These are phyloP conservation scores for Leptinotarsa juncta DNA, from an alignment of 2,888 invertebrate genomes.

Conservation along the genomic window DNA sequence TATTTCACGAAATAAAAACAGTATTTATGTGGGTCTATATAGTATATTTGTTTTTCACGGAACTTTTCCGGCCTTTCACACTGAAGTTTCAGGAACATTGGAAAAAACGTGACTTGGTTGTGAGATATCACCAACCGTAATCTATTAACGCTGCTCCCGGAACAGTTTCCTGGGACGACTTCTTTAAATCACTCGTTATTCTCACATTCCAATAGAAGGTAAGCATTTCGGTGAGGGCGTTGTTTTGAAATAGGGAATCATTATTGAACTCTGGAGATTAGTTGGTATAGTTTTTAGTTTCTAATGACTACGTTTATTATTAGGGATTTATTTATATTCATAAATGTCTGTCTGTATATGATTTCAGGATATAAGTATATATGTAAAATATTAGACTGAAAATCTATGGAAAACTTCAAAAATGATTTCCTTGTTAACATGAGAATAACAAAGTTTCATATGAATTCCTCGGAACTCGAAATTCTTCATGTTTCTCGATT, in stretches of 20 bases:
- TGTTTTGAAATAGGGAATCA: background rate
- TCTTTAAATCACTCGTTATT: background rate
- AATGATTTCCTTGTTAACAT: too few species aligned
- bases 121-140: background rate
- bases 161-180: background rate
- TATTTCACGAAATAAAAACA: background rate
- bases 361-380: too few species aligned
- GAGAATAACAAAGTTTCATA: too few species aligned
- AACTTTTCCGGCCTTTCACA: conserved; percentile 1
- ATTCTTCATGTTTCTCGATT: too few species aligned
- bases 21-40: background rate
- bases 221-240: background rate
- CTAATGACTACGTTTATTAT: too few species aligned
- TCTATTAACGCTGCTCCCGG: background rate
- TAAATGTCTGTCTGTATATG: too few species aligned
- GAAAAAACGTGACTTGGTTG: background rate
- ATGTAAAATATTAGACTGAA: too few species aligned
- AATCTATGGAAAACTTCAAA: too few species aligned
- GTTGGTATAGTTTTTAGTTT: too few species aligned
- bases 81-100: conserved; percentile 3
- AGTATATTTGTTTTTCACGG: conserved; percentile 1
- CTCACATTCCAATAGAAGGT: background rate
- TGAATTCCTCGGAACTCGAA: too few species aligned
- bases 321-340: too few species aligned
- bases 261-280: too few species aligned